A percentile compares a stretch with the other conserved stretches of the same genome.
Evolutionary conservation across 2,888 invertebrate species (phyloP).

Genomic region (Elmis aenea): DNA sequence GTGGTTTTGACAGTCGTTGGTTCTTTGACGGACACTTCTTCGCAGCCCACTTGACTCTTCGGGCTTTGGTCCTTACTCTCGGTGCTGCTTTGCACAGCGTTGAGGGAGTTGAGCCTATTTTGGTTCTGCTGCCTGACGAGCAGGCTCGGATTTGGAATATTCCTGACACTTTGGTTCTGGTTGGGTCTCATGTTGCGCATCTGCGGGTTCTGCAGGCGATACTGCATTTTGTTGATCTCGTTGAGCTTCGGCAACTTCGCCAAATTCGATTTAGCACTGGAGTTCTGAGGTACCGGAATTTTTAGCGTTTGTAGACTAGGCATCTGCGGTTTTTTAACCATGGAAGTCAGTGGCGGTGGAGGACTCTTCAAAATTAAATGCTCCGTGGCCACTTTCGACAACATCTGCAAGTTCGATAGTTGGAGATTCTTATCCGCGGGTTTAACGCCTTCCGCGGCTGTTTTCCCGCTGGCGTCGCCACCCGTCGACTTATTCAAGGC

Average conservation of each 20-base stretch:
- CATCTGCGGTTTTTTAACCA: constrained; percentile 31
- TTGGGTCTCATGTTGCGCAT: constrained; percentile 39
- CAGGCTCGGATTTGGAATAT: constrained; percentile 60
- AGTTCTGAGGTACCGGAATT: constrained; percentile 28
- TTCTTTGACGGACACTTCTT: no score
- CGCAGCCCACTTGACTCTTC: no score
- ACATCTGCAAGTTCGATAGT: constrained; percentile 52
- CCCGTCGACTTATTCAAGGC: constrained; percentile 7
- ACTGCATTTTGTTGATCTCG: constrained; percentile 45
- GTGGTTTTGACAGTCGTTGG: not conserved
- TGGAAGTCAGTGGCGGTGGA: constrained; percentile 11
- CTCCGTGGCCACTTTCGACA: constrained; percentile 46
- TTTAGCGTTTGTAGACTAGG: constrained; percentile 40
- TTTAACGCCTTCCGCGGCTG: constrained; percentile 9
- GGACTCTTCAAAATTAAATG: constrained; percentile 31
- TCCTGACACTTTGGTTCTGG: constrained; percentile 57
- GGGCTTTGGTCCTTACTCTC: constrained; percentile 14
- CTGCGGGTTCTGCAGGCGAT: constrained; percentile 33
- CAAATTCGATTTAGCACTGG: constrained; percentile 25
- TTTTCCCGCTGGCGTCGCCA: constrained; percentile 10
- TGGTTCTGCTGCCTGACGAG: constrained; percentile 53
- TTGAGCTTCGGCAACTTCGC: constrained; percentile 46
- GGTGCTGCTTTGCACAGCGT: constrained; percentile 4
- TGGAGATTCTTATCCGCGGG: constrained; percentile 29
- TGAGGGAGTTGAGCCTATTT: constrained; percentile 34